Conservation (phyloP, 2,113 vertebrate genomes). For the Brachionichthys hirsutus region DNA sequence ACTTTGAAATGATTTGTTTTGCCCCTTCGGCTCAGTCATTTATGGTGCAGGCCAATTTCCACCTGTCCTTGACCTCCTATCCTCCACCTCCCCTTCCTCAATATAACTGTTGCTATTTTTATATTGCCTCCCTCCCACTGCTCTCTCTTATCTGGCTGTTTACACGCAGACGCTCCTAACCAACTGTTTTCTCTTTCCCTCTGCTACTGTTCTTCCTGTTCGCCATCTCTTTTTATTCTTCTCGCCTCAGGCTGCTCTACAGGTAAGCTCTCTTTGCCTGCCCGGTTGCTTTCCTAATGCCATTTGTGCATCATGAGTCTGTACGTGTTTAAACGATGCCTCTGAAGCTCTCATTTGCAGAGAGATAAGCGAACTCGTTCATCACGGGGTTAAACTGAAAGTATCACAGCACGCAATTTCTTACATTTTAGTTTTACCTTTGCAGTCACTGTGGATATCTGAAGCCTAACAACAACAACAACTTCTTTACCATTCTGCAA, state of each 20-base stretch:
- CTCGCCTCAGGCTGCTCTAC: conserved; percentile 84
- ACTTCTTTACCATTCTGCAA: no score
- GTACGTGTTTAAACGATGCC: background rate
- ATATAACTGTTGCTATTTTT: conserved; percentile 51
- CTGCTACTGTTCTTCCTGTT: conserved; percentile 39
- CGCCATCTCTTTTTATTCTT: conserved; percentile 29
- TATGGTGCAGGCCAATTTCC: conserved; percentile 25
- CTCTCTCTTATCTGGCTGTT: conserved; percentile 26
- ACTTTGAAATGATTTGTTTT: background rate
- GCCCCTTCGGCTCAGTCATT: background rate
- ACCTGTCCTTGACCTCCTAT: conserved; percentile 37
- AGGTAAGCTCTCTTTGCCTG: conserved; percentile 81
- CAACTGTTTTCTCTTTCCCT: conserved; percentile 54
- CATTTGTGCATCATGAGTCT: conserved; percentile 2
- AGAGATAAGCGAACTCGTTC: background rate
- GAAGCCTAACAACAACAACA: no score
- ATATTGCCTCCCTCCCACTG: conserved; percentile 20
- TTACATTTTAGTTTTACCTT: background rate
- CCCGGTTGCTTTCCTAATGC: conserved; percentile 7
- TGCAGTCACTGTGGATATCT: background rate
- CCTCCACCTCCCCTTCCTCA: conserved; percentile 17
- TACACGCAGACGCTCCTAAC: conserved; percentile 41
- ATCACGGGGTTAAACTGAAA: background rate
- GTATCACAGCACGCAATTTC: background rate
- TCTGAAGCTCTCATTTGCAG: conserved; percentile 15